Percentiles rank a stretch among this genome's conserved stretches.
phyloP scores from a whole-genome alignment of 2,113 vertebrate species.

The Pluvialis apricaria region DNA sequence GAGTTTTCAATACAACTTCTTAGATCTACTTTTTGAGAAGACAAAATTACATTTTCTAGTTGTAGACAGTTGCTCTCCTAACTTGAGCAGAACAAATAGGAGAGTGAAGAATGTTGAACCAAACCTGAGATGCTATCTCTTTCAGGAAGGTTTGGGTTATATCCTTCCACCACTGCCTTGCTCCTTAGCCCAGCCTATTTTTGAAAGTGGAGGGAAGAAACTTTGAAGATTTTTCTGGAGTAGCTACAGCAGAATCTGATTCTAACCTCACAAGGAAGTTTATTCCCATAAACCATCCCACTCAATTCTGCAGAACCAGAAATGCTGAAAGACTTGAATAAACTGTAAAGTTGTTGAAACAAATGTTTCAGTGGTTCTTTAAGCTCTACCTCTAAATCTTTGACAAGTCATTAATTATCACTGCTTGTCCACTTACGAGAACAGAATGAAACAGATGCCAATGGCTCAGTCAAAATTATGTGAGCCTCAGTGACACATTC shows the following conservation, averaged over 20 bases:
- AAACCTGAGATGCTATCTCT: not conserved
- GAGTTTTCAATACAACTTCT: not conserved
- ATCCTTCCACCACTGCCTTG: not conserved
- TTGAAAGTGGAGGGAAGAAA: not conserved
- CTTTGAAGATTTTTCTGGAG: not conserved
- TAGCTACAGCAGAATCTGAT: not conserved
- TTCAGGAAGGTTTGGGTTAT: not conserved
- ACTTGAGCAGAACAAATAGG: not conserved
- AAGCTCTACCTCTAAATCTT: not conserved
- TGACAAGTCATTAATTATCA: not conserved
- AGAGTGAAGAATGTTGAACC: not conserved
- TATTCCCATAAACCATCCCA: not conserved
- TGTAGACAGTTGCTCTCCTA: not conserved
- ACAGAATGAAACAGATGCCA: not conserved
- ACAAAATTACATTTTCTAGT: not conserved
- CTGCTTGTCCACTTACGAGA: not conserved
- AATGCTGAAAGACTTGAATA: not conserved
- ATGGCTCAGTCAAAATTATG: not conserved
- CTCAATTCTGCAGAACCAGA: not conserved
- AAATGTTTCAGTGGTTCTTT: not conserved
- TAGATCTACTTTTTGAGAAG: not conserved
- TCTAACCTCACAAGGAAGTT: not conserved
- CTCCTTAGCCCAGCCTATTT: not conserved
- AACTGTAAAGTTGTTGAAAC: not conserved
- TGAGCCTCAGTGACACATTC: not conserved